A percentile compares a stretch with the other conserved stretches of the same genome.
Conservation (phyloP, 1,140 invertebrate genomes). For the Orius insidiosus region DNA sequence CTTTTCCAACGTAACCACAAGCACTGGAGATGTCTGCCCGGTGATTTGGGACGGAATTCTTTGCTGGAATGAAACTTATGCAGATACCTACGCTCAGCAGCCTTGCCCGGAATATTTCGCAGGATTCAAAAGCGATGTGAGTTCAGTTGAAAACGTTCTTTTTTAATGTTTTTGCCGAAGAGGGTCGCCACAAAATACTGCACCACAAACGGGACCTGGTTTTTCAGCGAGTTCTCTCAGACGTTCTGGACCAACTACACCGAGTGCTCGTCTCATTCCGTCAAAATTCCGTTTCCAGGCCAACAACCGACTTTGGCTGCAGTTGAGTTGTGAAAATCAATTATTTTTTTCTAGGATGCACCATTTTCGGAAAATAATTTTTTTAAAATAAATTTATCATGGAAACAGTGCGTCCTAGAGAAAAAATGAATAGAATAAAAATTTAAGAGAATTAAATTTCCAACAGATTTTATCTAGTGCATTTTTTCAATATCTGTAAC, state of each 20-base stretch:
- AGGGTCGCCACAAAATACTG: slow-evolving; percentile 36
- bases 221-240: slow-evolving; percentile 27
- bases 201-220: slow-evolving; percentile 37
- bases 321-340: not conserved
- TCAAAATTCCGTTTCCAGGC: not conserved
- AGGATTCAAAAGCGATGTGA: slow-evolving; percentile 24
- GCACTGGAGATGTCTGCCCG: slow-evolving; percentile 25
- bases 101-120: slow-evolving; percentile 30
- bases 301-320: not conserved
- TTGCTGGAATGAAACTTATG: slow-evolving; percentile 34
- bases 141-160: slow-evolving; percentile 9
- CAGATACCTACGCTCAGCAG: slow-evolving; percentile 26
- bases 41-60: slow-evolving; percentile 34
- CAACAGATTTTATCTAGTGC: no score
- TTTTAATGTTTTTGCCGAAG: no score
- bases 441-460: no score
- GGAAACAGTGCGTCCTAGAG: no score
- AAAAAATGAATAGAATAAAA: no score
- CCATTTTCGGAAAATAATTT: not conserved
- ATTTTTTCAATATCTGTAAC: no score
- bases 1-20: no score
- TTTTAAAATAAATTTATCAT: no score
- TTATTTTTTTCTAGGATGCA: not conserved
- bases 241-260: slow-evolving; percentile 40
- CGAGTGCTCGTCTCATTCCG: slow-evolving; percentile 22